phyloP scores from a whole-genome alignment of 2,888 invertebrate genomes.

The Amphipoea oculea region DNA sequence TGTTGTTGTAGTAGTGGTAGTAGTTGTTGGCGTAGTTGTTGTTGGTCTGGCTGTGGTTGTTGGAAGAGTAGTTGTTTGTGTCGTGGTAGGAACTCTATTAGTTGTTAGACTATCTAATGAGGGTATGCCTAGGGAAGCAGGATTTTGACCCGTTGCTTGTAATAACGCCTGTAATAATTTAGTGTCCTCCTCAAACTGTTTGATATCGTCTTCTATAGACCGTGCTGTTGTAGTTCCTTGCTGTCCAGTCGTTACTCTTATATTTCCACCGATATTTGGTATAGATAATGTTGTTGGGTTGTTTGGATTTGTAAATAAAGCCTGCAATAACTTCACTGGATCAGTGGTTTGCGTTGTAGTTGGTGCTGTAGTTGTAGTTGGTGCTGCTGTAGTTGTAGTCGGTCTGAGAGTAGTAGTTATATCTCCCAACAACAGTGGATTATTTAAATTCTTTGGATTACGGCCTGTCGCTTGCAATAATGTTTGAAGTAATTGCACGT shows the following conservation, averaged over 20 bases:
- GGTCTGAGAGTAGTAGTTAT: conserved; percentile 66
- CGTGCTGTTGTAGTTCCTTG: conserved; percentile 78
- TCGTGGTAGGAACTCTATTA: conserved; percentile 67
- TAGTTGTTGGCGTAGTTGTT: conserved; percentile 66
- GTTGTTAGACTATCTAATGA: conserved; percentile 76
- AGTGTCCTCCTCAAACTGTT: conserved; percentile 87
- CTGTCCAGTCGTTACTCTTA: conserved; percentile 65
- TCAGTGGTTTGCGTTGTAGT: conserved; percentile 70
- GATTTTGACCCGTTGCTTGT: conserved; percentile 86
- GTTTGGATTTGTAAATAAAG: conserved; percentile 78
- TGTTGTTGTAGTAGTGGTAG: conserved; percentile 44
- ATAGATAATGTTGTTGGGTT: conserved; percentile 70
- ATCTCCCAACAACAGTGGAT: conserved; percentile 65
- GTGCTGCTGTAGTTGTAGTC: conserved; percentile 64
- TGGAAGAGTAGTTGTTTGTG: conserved; percentile 66
- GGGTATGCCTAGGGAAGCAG: conserved; percentile 82
- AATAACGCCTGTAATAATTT: conserved; percentile 85
- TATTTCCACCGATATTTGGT: conserved; percentile 68
- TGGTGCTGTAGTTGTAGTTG: conserved; percentile 60
- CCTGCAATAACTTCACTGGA: conserved; percentile 80
- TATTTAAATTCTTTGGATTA: conserved; percentile 81
- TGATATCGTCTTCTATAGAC: conserved; percentile 86
- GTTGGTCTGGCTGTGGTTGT: conserved; percentile 66
- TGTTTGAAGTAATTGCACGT: conserved; percentile 75
- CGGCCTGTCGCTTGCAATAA: conserved; percentile 81